phyloP scores from a whole-genome alignment of 1,140 invertebrate genomes.

The Drosophila sproati region DNA sequence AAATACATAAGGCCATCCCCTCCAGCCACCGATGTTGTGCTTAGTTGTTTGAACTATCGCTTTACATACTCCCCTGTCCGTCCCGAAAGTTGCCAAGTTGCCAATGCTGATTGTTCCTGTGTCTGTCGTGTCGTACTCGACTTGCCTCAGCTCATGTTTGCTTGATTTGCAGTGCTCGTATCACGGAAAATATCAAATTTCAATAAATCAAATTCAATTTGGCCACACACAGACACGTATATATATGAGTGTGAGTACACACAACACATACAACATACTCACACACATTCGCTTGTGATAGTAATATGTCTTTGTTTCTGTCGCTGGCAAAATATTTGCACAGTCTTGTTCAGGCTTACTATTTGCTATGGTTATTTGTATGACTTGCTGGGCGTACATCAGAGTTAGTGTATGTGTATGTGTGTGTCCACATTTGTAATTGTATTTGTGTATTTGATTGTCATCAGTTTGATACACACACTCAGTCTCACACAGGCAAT shows the following conservation, averaged over 20 bases:
- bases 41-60: conserved; percentile 2
- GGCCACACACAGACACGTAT: conserved; percentile 57
- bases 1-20: conserved; percentile 45
- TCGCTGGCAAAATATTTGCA: conserved; percentile 78
- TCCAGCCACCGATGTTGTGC: background rate
- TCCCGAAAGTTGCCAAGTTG: conserved; percentile 15
- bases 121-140: conserved; percentile 21
- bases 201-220: conserved; percentile 84
- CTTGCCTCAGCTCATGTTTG: conserved; percentile 63
- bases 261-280: conserved; percentile 19
- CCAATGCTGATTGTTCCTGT: conserved; percentile 70
- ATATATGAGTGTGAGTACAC: background rate
- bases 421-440: conserved; percentile 75
- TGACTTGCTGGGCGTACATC: conserved; percentile 55
- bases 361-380: conserved; percentile 75
- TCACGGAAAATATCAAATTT: conserved; percentile 84
- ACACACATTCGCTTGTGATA: conserved; percentile 58
- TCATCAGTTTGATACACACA: conserved; percentile 75
- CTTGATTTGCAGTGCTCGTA: conserved; percentile 81
- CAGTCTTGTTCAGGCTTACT: conserved; percentile 73
- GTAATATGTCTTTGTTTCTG: conserved; percentile 82
- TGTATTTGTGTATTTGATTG: conserved; percentile 83
- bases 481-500: conserved; percentile 7
- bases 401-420: conserved; percentile 18
- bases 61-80: conserved; percentile 11